A percentile compares a stretch with the other conserved stretches of the same genome.
Conservation (phyloP, 1,140 invertebrate species). For the Dinothrombium tinctorium region DNA sequence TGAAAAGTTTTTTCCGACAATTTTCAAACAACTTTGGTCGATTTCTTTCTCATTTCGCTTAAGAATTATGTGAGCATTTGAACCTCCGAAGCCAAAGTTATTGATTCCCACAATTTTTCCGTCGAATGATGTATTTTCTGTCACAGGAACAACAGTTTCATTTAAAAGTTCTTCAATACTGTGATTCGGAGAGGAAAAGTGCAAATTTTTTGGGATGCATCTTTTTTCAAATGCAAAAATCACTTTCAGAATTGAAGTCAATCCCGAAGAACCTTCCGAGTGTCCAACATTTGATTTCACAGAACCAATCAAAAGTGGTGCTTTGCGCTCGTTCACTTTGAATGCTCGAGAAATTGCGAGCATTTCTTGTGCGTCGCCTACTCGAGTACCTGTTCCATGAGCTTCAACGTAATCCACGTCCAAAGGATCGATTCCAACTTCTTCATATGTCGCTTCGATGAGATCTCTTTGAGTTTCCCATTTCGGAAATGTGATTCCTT, state of each 20-base stretch:
- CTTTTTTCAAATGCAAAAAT: constrained; percentile 25
- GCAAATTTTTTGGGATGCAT: constrained; percentile 27
- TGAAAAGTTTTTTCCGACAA: no score
- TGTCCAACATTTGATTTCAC: constrained; percentile 85
- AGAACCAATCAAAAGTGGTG: constrained; percentile 56
- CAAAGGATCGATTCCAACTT: constrained; percentile 18
- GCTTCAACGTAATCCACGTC: constrained; percentile 21
- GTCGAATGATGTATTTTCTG: constrained; percentile 26
- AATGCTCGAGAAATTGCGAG: constrained; percentile 77
- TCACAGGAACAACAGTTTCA: constrained; percentile 45
- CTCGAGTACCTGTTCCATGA: constrained; percentile 31
- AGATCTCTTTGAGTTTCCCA: constrained; percentile 16
- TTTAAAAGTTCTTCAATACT: constrained; percentile 30
- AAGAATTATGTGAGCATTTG: constrained; percentile 73
- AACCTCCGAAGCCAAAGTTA: constrained; percentile 92
- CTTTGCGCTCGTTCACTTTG: constrained; percentile 33
- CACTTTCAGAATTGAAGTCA: constrained; percentile 26
- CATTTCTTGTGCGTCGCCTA: constrained; percentile 82
- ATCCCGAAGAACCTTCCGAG: constrained; percentile 61
- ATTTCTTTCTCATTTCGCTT: constrained; percentile 17
- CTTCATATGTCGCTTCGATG: constrained; percentile 17
- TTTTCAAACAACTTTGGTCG: not conserved
- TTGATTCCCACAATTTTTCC: constrained; percentile 67
- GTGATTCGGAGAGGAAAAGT: constrained; percentile 27
- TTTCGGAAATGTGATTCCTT: constrained; percentile 37